Conservation (phyloP, 2,113 vertebrate species). For the Bufo bufo region DNA sequence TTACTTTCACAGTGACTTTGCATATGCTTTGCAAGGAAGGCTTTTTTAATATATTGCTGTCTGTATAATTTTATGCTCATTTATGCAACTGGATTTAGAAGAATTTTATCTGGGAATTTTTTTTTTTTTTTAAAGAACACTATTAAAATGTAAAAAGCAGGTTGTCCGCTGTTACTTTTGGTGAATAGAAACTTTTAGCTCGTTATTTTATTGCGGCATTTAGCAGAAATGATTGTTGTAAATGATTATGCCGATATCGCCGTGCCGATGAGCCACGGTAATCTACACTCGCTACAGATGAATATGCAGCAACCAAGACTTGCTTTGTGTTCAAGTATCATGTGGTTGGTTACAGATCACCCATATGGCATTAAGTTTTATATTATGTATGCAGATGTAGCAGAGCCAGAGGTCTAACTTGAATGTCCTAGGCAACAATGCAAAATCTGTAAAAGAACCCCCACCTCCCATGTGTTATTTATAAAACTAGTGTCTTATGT, state of each 20-base stretch:
- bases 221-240: background rate
- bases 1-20: background rate
- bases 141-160: background rate
- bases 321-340: background rate
- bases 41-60: background rate
- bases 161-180: background rate
- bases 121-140: constrained; percentile 2
- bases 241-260: background rate
- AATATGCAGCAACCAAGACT: background rate
- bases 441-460: no score
- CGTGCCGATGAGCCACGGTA: background rate
- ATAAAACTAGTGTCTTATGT: no score
- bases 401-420: no score
- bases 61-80: background rate
- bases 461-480: no score
- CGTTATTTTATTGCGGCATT: background rate
- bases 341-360: background rate
- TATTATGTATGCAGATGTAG: no score
- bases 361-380: background rate
- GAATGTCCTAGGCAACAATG: no score
- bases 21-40: constrained; percentile 6
- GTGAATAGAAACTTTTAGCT: background rate
- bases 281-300: background rate
- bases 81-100: background rate
- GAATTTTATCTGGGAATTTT: constrained; percentile 1